Evolutionary conservation across 2,888 invertebrate genomes (phyloP).

Genomic region (Tryphoninae sp.): DNA sequence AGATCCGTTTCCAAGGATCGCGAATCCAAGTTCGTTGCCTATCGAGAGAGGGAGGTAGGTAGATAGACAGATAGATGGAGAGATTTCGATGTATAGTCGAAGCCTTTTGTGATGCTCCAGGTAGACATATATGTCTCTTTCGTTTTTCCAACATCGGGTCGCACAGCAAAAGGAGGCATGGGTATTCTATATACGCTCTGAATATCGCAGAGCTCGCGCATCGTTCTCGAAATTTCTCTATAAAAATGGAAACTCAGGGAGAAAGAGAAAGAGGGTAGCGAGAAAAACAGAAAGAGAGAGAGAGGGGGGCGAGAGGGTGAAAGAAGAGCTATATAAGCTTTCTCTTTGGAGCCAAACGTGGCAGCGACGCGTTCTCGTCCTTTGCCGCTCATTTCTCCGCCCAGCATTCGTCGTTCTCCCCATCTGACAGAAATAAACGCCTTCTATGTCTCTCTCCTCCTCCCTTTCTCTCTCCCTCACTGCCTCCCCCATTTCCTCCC

Average conservation of each 20-base stretch:
- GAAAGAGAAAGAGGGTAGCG: not conserved
- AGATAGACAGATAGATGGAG: not conserved
- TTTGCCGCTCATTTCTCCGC: not conserved
- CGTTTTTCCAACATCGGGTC: not conserved
- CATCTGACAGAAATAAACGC: slow-evolving; percentile 19
- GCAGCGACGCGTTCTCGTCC: slow-evolving; percentile 24
- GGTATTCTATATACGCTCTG: not conserved
- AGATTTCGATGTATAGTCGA: not conserved
- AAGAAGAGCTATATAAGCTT: too few species aligned
- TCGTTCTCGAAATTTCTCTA: not conserved
- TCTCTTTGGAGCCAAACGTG: slow-evolving; percentile 1
- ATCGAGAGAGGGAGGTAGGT: not conserved
- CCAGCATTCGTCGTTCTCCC: not conserved
- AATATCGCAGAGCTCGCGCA: not conserved
- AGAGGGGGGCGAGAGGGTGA: too few species aligned
- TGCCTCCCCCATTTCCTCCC: not conserved
- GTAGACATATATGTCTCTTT: not conserved
- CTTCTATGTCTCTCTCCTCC: slow-evolving; percentile 18
- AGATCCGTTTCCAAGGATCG: slow-evolving; percentile 34
- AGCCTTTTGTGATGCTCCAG: not conserved
- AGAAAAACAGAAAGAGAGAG: too few species aligned
- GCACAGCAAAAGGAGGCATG: not conserved
- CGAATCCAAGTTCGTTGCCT: slow-evolving; percentile 3
- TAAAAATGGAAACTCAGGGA: not conserved
- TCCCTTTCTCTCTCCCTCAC: not conserved